phyloP scores from a whole-genome alignment of 2,797 vertebrate genomes.

The Leptodactylus fallax region DNA sequence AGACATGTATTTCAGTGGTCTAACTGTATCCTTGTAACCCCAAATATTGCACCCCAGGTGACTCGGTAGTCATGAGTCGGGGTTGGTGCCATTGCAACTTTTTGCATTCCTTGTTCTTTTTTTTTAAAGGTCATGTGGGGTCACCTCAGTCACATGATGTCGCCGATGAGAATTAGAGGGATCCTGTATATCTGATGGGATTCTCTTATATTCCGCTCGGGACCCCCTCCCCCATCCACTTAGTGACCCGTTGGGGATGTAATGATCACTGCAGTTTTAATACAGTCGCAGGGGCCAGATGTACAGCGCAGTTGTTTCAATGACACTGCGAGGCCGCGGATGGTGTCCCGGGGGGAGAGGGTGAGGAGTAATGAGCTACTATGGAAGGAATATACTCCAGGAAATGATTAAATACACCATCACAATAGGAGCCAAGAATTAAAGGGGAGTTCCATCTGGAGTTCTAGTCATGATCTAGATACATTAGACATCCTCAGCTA shows the following conservation, averaged over 20 bases:
- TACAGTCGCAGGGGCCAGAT: neutral
- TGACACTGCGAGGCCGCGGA: neutral
- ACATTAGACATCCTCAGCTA: neutral
- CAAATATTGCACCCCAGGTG: too few relatives aligned
- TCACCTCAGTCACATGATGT: neutral
- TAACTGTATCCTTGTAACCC: neutral
- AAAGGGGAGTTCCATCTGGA: neutral
- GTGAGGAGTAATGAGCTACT: slow-evolving; percentile 28
- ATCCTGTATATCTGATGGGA: neutral
- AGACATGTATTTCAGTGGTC: too few relatives aligned
- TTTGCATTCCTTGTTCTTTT: neutral
- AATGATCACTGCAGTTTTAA: slow-evolving; percentile 49
- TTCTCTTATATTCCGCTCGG: too few relatives aligned
- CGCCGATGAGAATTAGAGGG: neutral
- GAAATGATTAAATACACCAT: neutral
- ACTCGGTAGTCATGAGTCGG: too few relatives aligned
- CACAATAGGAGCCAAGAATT: neutral
- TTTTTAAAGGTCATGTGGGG: slow-evolving; percentile 33
- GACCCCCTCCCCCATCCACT: neutral
- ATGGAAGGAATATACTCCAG: neutral
- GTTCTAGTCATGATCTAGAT: too few relatives aligned
- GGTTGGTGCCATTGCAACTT: too few relatives aligned
- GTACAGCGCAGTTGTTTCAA: neutral
- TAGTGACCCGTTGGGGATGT: neutral
- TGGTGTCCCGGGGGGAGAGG: slow-evolving; percentile 6